A percentile compares a stretch with the other conserved stretches of the same genome.
phyloP scores from a whole-genome alignment of 1,140 invertebrate genomes.

The Platyura marginata region DNA sequence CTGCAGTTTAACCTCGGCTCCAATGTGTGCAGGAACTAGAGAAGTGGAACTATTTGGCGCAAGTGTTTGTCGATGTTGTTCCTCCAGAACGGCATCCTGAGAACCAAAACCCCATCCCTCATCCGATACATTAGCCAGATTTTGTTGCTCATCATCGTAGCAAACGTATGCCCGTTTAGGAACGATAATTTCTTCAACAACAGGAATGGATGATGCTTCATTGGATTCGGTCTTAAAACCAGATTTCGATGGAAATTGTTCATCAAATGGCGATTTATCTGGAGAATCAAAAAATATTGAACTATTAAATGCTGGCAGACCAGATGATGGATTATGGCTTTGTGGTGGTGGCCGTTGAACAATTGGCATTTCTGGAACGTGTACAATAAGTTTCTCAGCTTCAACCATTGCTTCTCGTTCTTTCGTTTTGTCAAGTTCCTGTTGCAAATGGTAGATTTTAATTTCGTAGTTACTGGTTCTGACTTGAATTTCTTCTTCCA shows the following conservation, averaged over 20 bases:
- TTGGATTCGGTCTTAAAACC: slow-evolving; percentile 5
- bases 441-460: neutral
- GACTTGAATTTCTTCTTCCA: neutral
- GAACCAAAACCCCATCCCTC: slow-evolving; percentile 36
- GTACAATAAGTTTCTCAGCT: neutral
- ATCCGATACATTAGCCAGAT: slow-evolving; percentile 10
- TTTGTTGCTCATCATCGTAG: slow-evolving; percentile 10
- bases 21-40: slow-evolving; percentile 6
- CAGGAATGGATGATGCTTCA: slow-evolving; percentile 11
- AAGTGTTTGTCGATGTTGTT: slow-evolving; percentile 21
- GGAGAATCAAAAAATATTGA: slow-evolving; percentile 1
- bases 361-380: neutral
- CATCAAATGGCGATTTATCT: neutral
- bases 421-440: neutral
- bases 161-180: slow-evolving; percentile 33
- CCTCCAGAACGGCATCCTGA: slow-evolving; percentile 28
- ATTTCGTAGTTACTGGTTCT: neutral
- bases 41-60: slow-evolving; percentile 25
- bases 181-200: slow-evolving; percentile 27
- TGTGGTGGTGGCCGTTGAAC: neutral
- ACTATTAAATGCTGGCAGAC: neutral
- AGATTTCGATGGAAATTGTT: slow-evolving; percentile 4
- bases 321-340: neutral
- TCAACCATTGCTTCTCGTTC: neutral
- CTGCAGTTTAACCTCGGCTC: slow-evolving; percentile 16